Conservation (phyloP, 2,888 invertebrate genomes). For the Smittia aterrima region DNA sequence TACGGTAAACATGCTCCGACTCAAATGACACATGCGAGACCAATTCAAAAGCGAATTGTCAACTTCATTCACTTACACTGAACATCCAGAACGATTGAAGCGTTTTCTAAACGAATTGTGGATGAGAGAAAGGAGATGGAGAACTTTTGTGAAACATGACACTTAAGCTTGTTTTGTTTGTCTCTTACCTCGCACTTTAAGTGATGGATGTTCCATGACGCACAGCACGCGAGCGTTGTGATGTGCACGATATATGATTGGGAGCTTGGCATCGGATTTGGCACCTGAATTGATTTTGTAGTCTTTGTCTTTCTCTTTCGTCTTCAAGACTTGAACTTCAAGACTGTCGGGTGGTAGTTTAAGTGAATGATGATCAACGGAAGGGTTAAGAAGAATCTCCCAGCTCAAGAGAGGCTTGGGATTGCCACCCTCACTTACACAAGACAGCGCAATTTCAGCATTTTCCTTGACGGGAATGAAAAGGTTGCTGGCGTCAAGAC, state of each 20-base stretch:
- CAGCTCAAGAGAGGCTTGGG: conserved; percentile 62
- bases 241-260: conserved; percentile 75
- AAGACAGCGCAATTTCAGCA: conserved; percentile 75
- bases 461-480: conserved; percentile 86
- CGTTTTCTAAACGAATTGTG: conserved; percentile 47
- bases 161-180: no score
- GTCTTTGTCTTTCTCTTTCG: conserved; percentile 50
- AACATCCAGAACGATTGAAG: conserved; percentile 53
- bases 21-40: no score
- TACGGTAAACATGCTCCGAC: no score
- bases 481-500: conserved; percentile 80
- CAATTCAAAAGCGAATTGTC: no score
- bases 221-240: conserved; percentile 85
- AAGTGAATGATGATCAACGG: conserved; percentile 60
- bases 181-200: conserved; percentile 49
- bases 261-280: conserved; percentile 65
- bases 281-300: conserved; percentile 56
- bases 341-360: conserved; percentile 56
- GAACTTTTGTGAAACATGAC: no score
- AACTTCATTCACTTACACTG: conserved; percentile 50
- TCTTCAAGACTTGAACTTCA: conserved; percentile 53
- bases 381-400: conserved; percentile 56
- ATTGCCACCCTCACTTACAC: conserved; percentile 81
- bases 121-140: no score
- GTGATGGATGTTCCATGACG: conserved; percentile 67